These are phyloP conservation scores for Myotis yumanensis DNA, from an alignment of 2,113 vertebrate genomes.

Conservation along the genomic window DNA sequence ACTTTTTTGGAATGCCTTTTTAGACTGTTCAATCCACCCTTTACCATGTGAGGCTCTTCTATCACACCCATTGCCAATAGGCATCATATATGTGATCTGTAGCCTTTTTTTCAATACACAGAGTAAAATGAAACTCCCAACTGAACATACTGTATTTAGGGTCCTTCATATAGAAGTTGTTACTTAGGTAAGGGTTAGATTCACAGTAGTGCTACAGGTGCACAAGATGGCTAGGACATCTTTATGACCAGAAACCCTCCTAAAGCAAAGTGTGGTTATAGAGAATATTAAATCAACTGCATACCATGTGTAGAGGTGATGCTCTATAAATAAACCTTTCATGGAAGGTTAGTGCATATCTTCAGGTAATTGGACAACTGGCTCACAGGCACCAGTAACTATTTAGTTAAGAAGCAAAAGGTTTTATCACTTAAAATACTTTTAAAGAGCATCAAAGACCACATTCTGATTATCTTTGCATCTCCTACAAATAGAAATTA, in stretches of 20 bases:
- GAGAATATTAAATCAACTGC: background rate
- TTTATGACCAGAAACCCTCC: background rate
- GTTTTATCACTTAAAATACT: background rate
- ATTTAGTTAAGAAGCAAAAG: background rate
- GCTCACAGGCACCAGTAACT: background rate
- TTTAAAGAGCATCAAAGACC: background rate
- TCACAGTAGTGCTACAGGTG: background rate
- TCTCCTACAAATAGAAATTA: background rate
- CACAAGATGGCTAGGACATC: background rate
- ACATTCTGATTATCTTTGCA: background rate
- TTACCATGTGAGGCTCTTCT: background rate
- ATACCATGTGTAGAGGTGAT: background rate
- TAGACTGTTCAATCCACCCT: background rate
- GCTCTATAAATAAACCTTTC: background rate
- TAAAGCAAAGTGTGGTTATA: background rate
- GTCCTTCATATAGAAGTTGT: background rate
- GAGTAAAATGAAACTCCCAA: background rate
- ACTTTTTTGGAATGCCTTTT: background rate
- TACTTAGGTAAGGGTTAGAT: background rate
- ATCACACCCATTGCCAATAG: background rate
- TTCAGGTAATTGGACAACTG: background rate
- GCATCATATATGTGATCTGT: background rate
- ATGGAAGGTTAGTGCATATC: background rate
- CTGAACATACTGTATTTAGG: background rate
- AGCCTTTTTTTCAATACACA: background rate